Evolutionary conservation across 2,888 invertebrate species (phyloP).

Genomic region (Tachina fera): DNA sequence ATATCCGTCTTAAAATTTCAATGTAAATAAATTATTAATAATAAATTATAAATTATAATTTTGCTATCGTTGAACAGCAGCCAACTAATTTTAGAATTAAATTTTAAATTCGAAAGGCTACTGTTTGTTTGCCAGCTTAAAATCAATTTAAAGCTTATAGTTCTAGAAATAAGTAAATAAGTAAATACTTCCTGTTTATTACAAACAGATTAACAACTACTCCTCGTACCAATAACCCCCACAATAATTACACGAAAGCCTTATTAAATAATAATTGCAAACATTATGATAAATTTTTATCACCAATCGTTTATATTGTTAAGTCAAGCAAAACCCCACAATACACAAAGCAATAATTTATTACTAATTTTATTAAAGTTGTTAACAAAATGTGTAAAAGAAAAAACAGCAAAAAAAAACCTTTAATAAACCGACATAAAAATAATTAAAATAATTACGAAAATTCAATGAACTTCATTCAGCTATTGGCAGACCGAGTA

Average conservation of each 20-base stretch:
- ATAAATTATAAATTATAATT: too few species aligned
- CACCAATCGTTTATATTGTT: constrained; percentile 15
- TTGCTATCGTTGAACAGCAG: not conserved
- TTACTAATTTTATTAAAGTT: constrained; percentile 9
- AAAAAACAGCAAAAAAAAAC: constrained; percentile 1
- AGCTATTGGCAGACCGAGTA: not conserved
- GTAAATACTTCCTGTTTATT: constrained; percentile 7
- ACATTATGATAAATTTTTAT: constrained; percentile 24
- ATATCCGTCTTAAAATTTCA: not conserved
- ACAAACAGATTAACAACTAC: constrained; percentile 27
- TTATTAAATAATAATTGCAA: constrained; percentile 30
- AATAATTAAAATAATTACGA: constrained; percentile 26
- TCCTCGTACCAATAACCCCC: not conserved
- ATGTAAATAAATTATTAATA: too few species aligned
- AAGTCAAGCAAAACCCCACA: constrained; percentile 46
- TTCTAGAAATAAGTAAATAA: not conserved
- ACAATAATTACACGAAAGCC: not conserved
- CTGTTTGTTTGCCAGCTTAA: not conserved
- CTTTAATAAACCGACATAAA: constrained; percentile 8
- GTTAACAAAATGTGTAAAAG: constrained; percentile 11
- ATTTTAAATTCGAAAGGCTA: not conserved
- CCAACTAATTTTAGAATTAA: not conserved
- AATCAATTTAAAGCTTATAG: not conserved
- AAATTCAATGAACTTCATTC: constrained; percentile 52
- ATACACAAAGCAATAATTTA: constrained; percentile 26